Evolutionary conservation across 2,113 vertebrate species (phyloP).

Genomic region (Struthio camelus): DNA sequence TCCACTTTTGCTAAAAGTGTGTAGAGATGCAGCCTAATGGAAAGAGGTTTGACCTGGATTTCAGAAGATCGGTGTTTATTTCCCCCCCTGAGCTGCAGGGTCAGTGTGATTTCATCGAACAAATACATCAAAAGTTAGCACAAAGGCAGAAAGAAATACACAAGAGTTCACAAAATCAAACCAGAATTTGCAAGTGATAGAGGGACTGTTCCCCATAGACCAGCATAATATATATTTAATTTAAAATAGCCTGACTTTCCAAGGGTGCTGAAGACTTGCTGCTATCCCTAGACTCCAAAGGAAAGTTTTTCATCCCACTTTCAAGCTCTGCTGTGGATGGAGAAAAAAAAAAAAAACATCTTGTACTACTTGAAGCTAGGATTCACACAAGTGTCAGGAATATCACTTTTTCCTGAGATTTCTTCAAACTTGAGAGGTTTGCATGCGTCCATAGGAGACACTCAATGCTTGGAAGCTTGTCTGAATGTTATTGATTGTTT

Average conservation of each 20-base stretch:
- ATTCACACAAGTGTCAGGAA: background rate
- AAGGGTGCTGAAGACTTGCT: background rate
- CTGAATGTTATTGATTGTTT: background rate
- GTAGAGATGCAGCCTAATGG: background rate
- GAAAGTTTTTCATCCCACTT: background rate
- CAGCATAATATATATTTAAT: background rate
- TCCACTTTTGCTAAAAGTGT: background rate
- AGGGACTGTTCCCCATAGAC: background rate
- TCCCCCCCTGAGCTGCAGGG: background rate
- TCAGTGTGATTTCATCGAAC: conserved; percentile 3
- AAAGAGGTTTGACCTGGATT: background rate
- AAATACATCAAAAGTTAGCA: background rate
- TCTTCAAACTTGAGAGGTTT: background rate
- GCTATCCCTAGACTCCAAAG: background rate
- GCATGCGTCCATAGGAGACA: background rate
- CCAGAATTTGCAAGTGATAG: background rate
- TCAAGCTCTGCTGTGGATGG: background rate
- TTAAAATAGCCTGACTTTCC: background rate
- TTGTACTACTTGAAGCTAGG: background rate
- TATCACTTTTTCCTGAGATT: background rate
- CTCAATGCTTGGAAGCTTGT: background rate
- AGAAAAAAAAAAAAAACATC: background rate
- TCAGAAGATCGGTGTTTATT: conserved; percentile 18
- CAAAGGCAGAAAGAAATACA: background rate
- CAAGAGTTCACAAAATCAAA: background rate